Conservation (phyloP, 30 jellyfish, hydroid and myxozoan species). For the Hydra vulgaris region DNA sequence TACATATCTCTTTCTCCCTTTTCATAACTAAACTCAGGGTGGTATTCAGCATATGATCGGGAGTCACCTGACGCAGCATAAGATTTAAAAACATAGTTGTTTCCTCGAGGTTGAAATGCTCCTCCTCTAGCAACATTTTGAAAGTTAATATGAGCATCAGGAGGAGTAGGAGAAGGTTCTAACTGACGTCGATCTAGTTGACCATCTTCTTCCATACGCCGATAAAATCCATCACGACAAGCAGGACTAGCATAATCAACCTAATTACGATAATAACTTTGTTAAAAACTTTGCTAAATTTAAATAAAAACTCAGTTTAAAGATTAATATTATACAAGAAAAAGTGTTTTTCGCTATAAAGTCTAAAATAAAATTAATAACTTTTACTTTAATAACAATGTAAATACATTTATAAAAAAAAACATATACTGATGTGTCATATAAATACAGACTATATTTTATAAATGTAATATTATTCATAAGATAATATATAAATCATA, state of each 20-base stretch:
- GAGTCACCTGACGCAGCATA: not conserved
- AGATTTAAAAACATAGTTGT: not conserved
- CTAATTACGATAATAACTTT: too few relatives aligned
- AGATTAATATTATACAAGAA: too few relatives aligned
- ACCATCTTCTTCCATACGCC: slow-evolving; percentile 85
- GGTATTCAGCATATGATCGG: slow-evolving; percentile 4
- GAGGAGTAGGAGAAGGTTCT: slow-evolving; percentile 97
- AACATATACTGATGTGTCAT: too few relatives aligned
- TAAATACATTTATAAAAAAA: too few relatives aligned
- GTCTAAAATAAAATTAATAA: too few relatives aligned
- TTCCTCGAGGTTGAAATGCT: slow-evolving; percentile 13
- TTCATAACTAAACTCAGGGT: not conserved
- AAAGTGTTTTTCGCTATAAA: too few relatives aligned
- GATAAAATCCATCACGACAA: slow-evolving; percentile 86
- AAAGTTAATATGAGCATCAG: slow-evolving; percentile 23
- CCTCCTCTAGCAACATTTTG: slow-evolving; percentile 34
- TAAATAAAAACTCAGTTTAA: too few relatives aligned
- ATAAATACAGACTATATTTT: too few relatives aligned
- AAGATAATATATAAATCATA: too few relatives aligned
- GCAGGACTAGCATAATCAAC: slow-evolving; percentile 95
- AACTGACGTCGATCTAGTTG: slow-evolving; percentile 71
- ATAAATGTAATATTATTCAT: too few relatives aligned
- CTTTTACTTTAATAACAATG: too few relatives aligned
- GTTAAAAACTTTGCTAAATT: too few relatives aligned
- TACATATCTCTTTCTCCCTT: slow-evolving; percentile 42